Evolutionary conservation across 2,888 invertebrate genomes (phyloP).

Genomic region (Philhelius pedissequus): DNA sequence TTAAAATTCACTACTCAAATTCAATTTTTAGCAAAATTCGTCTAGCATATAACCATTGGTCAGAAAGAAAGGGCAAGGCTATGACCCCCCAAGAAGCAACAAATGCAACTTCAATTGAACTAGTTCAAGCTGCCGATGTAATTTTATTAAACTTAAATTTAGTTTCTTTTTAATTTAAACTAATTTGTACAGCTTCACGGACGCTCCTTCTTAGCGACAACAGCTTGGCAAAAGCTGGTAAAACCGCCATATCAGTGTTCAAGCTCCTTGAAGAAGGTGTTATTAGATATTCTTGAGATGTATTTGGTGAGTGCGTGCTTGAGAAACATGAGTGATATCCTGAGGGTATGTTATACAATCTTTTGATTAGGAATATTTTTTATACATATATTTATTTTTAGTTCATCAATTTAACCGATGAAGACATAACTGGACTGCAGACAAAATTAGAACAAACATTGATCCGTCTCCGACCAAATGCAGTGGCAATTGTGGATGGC

Average conservation of each 20-base stretch:
- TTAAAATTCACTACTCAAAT: neutral
- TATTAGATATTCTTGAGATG: conserved; percentile 86
- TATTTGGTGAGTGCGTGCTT: conserved; percentile 89
- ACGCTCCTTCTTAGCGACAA: conserved; percentile 87
- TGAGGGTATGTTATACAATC: conserved; percentile 83
- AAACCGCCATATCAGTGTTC: conserved; percentile 81
- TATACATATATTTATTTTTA: conserved; percentile 44
- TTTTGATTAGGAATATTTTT: neutral
- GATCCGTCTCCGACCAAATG: conserved; percentile 88
- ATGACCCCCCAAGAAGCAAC: conserved; percentile 87
- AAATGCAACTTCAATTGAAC: conserved; percentile 90
- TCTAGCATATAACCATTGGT: conserved; percentile 84
- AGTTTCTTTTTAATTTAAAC: neutral
- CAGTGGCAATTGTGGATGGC: conserved; percentile 93
- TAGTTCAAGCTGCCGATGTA: conserved; percentile 89
- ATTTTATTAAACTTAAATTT: neutral
- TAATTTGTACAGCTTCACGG: conserved; percentile 87
- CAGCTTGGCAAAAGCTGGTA: conserved; percentile 82
- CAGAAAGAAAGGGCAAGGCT: conserved; percentile 83
- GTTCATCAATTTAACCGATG: conserved; percentile 75
- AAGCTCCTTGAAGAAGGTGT: conserved; percentile 82
- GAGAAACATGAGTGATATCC: conserved; percentile 87
- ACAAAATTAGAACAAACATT: conserved; percentile 86
- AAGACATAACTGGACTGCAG: conserved; percentile 81
- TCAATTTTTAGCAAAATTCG: conserved; percentile 83